phyloP scores from a whole-genome alignment of 2,888 invertebrate species.

The Nezara viridula region DNA sequence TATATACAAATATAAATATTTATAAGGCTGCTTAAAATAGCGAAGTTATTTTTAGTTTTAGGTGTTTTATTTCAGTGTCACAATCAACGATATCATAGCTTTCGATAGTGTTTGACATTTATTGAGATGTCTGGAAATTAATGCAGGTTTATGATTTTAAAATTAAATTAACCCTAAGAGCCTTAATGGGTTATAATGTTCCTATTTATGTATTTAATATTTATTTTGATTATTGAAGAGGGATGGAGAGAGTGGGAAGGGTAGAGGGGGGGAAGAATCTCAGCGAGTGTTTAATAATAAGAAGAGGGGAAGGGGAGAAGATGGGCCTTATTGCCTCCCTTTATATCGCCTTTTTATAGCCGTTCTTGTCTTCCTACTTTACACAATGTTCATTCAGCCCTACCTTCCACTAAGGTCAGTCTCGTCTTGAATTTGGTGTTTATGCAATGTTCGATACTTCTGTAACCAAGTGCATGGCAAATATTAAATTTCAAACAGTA shows the following conservation, averaged over 20 bases:
- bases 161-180: no score
- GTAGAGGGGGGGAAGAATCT: background rate
- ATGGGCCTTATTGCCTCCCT: background rate
- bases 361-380: background rate
- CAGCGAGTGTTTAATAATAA: background rate
- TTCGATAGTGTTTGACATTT: background rate
- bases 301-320: background rate
- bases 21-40: background rate
- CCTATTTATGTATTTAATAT: no score
- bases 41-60: background rate
- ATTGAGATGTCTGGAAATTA: no score
- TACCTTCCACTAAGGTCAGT: background rate
- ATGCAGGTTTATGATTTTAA: no score
- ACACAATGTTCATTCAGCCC: background rate
- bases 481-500: no score
- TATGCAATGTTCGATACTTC: no score
- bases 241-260: no score
- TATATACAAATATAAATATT: background rate
- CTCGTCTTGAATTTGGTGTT: no score
- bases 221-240: no score
- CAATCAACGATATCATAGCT: background rate
- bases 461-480: no score
- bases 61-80: background rate
- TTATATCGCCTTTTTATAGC: slow-evolving; percentile 10
- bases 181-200: no score